Base-by-base conservation (phyloP, 53 echinoderm and acorn worm species). In the Actinopyga echinites region DNA sequence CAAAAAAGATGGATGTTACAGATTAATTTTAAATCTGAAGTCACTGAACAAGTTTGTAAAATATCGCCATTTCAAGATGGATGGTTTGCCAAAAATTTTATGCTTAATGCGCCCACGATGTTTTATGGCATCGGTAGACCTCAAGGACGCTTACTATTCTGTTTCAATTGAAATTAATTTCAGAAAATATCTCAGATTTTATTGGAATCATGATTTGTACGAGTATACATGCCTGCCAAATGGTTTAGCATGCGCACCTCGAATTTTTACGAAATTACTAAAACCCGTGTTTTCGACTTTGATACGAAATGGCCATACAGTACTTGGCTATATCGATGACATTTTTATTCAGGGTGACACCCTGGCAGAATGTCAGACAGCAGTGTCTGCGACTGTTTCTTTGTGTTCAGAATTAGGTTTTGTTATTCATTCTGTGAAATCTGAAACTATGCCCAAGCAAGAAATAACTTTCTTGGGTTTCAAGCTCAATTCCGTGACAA, bases 321-420 rank as follows among this genome's bases (percentile, higher is more conserved):
- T 86, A 45, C 69, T 60, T 9, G 80, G 85, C 57, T 89, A 81
- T 45, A 85, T 89, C 38, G 90, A 90, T 75, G 90, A 90, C 80
- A 65, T 59, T 1, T 79, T 66, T 17, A 15, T 69, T 25, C 69
- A 71, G 30, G 85, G 65, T 25, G 67, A 80, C 34, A 84, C 85
- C 65, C 31, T 79, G 54, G 82, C 52, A 38, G 83, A 79, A 30
- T 78, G 80, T 49, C 30, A 74, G 8, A 60, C 75, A 21, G 61
- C 75, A 66, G 82, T 82, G 38, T 24, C 30, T 40, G 75, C 59
- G 21, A 81, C 78, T 30, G 49, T 54, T 36, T 4, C 30, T 33
- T 79, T 83, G 59, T 31, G 77, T 29, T 2, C 32, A 13, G 30
- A 83, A 9, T 36, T 24, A 38, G 83, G 67, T 19, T 82, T 82